Evolutionary conservation across 1,140 invertebrate species (phyloP), one percentile per base, ranked within the genome.

Genomic region (Eumeta japonica): DNA sequence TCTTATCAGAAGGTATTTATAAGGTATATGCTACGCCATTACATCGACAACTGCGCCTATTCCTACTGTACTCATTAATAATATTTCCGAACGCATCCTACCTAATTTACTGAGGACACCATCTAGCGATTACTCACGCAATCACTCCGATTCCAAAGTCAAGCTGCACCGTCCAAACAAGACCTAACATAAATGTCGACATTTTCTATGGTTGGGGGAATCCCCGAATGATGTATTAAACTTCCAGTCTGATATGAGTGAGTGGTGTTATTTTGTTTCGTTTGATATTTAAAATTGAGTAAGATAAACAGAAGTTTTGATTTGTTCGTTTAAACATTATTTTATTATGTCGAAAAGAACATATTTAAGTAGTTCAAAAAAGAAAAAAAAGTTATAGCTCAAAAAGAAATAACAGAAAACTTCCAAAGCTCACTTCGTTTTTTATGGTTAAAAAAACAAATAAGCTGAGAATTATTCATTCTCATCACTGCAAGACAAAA

Each of bases 201-300:
- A 37, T 42, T 37, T 28, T 37, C 40, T 42, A 42, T 41, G 37
- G 33, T 36, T 32, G 32, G 37, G 33, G 43, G 38, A 39, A 41
- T 34, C 43, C 43, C 43, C 37, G 43, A 41, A 42, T 42, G 24
- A 40, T 28, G 19, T 40, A 40, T 40, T 39, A 28, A 37, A 43
- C 41, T 43, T 32, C 39, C 35, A 31, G 29, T 31, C n/a, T 31
- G 29, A 31, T 31, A 31, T 9, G 29, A 31, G 29, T 31, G 29
- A 31, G 29, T 31, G 29, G 29, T 15, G n/a, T 31, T 31, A 31
- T 31, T 31, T n/a, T n/a, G n/a, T n/a, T n/a, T n/a, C n/a, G n/a
- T n/a, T n/a, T n/a, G n/a, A n/a, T n/a, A n/a, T 35, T 35, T 14
- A 35, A 35, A 14, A 4, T 16, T 12, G 13, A 35, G 11, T 14